phyloP scores from a whole-genome alignment of 2,797 vertebrate genomes.

The Rhincodon typus region DNA sequence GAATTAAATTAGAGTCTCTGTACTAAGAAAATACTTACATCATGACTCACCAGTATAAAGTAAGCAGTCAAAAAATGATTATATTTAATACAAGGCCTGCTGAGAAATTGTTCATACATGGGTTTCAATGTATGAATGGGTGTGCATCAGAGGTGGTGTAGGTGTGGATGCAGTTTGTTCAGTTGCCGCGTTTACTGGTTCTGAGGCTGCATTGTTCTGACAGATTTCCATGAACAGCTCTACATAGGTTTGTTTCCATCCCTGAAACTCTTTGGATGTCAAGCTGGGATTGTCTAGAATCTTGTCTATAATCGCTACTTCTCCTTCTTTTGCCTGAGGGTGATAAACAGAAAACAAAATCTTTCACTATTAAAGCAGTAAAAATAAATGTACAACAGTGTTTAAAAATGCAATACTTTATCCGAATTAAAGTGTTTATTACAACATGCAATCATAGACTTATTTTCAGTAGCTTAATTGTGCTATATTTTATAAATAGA shows the following conservation, averaged over 20 bases:
- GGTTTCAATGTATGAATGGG: slow-evolving; percentile 95
- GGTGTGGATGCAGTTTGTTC: slow-evolving; percentile 65
- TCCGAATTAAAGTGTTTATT: not conserved
- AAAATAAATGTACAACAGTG: not conserved
- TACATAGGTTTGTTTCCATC: slow-evolving; percentile 91
- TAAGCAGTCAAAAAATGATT: slow-evolving; percentile 43
- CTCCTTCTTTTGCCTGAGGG: slow-evolving; percentile 91
- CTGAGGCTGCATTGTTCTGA: slow-evolving; percentile 57
- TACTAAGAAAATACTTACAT: slow-evolving; percentile 33
- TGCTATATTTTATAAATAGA: not conserved
- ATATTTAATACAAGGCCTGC: slow-evolving; percentile 48
- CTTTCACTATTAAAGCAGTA: not conserved
- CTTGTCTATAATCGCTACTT: slow-evolving; percentile 93
- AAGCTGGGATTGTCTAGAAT: slow-evolving; percentile 86
- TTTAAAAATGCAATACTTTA: not conserved
- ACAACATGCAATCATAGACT: not conserved
- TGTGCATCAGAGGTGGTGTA: slow-evolving; percentile 79
- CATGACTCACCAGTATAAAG: slow-evolving; percentile 24
- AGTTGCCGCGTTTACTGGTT: slow-evolving; percentile 59
- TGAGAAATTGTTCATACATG: slow-evolving; percentile 70
- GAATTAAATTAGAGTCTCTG: slow-evolving; percentile 9
- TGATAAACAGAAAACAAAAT: not conserved
- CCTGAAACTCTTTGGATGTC: slow-evolving; percentile 92
- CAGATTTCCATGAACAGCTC: slow-evolving; percentile 81
- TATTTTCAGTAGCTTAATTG: not conserved